Conservation (phyloP, 1,140 invertebrate species). For the Eupeodes corollae region DNA sequence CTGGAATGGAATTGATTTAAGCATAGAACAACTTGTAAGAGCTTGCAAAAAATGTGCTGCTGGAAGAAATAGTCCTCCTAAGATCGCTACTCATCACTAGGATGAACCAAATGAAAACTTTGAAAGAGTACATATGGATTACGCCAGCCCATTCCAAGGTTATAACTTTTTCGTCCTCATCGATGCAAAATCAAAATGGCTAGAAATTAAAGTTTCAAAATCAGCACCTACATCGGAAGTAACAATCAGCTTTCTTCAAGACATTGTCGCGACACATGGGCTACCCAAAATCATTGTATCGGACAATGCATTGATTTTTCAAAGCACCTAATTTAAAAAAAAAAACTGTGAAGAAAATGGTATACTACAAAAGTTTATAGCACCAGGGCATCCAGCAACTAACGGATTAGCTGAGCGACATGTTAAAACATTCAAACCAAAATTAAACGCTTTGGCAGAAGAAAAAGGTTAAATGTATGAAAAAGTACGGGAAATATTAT, state of each 20-base stretch:
- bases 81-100: not conserved
- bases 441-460: constrained; percentile 10
- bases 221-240: not conserved
- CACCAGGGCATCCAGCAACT: constrained; percentile 26
- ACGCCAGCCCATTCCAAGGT: constrained; percentile 14
- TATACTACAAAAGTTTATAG: constrained; percentile 11
- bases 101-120: not conserved
- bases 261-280: not conserved
- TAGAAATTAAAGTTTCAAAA: constrained; percentile 13
- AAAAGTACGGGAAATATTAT: constrained; percentile 3
- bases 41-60: not conserved
- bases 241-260: constrained; percentile 5
- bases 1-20: not conserved
- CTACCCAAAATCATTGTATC: constrained; percentile 1
- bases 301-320: not conserved
- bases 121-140: constrained; percentile 15
- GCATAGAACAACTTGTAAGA: not conserved
- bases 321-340: not conserved
- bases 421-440: constrained; percentile 30
- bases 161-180: constrained; percentile 21
- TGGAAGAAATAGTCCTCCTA: not conserved
- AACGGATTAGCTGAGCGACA: constrained; percentile 31
- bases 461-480: constrained; percentile 4
- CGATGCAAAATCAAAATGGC: constrained; percentile 28
- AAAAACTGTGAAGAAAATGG: not conserved